Base-by-base conservation (phyloP, 2,113 vertebrate species). In the Callipepla californica region DNA sequence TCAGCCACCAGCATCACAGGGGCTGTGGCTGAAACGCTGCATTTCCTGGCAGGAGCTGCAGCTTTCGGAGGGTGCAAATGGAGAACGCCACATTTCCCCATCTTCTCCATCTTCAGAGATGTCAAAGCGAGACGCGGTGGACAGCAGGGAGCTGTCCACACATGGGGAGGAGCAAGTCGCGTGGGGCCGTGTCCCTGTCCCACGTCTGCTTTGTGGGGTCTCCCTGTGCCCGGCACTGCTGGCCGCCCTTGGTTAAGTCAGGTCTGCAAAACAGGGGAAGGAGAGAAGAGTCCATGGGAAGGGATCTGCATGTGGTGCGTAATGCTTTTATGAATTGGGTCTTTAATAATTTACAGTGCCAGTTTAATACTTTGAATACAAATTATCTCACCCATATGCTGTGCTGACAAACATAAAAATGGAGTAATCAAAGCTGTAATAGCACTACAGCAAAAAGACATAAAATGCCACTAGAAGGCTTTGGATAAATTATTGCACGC, bases 261-360 rank as follows among this genome's bases (percentile, higher is more conserved):
- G 84, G 84, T 79, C 90, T 95, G 84, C 36, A 83, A 94, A 92
- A 88, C 25, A 38, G 68, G 69, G 58, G 89, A 69, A 65, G 82
- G 74, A 85, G 17, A 82, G 25, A 67, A 67, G 77, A 91, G 55
- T 90, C 88, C 57, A 74, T 48, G 44, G 58, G 63, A 86, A 63
- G 59, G 57, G 92, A 97, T 96, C 89, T 96, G 94, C 96, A 97
- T 96, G 96, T 95, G 92, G 89, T 87, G 80, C 75, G 80, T 86
- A 96, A 95, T 96, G 96, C 87, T 75, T 97, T 96, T 96, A 97
- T 96, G 96, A 97, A 97, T 97, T 94, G 95, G 94, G 93, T 95
- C 95, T 97, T 97, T 97, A 97, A 97, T 97, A 97, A 97, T 97
- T 97, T 97, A 97, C 95, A 97, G 91, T 96, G 95, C 95, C 91